Conservation (phyloP, 2,888 invertebrate species). For the Horisme vitalbata region DNA sequence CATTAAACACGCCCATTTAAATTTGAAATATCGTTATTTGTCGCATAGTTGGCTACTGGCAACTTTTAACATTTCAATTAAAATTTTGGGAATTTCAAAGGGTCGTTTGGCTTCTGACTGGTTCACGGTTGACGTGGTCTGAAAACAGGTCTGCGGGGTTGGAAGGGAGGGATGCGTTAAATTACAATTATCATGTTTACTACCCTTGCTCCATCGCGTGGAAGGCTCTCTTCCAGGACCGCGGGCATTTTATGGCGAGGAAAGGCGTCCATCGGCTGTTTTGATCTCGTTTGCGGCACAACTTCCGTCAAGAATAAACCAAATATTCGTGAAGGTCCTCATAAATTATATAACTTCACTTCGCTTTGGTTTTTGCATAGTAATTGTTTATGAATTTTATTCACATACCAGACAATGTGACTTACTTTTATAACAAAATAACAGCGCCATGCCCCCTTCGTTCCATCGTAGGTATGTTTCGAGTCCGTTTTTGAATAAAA, state of each 20-base stretch:
- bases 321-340: constrained; percentile 1
- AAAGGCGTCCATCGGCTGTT: constrained; percentile 26
- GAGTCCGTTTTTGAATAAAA: too few relatives aligned
- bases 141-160: constrained; percentile 42
- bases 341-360: neutral
- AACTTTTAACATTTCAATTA: constrained; percentile 68
- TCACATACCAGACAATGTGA: too few relatives aligned
- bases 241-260: constrained; percentile 40
- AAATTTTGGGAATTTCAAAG: constrained; percentile 65
- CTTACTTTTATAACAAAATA: too few relatives aligned
- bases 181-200: constrained; percentile 71
- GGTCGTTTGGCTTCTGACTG: constrained; percentile 62
- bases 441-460: too few relatives aligned
- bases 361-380: too few relatives aligned
- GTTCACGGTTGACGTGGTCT: constrained; percentile 56
- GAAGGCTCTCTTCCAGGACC: constrained; percentile 45
- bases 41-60: constrained; percentile 41
- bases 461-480: too few relatives aligned
- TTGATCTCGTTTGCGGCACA: constrained; percentile 26
- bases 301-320: constrained; percentile 18
- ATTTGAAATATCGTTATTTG: constrained; percentile 41
- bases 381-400: too few relatives aligned
- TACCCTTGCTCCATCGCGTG: constrained; percentile 46
- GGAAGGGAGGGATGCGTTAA: constrained; percentile 47
- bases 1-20: constrained; percentile 26